Percentiles rank a stretch among this genome's conserved stretches.
Evolutionary conservation across 2,113 vertebrate genomes (phyloP).

Genomic region (Cyanistes caeruleus): DNA sequence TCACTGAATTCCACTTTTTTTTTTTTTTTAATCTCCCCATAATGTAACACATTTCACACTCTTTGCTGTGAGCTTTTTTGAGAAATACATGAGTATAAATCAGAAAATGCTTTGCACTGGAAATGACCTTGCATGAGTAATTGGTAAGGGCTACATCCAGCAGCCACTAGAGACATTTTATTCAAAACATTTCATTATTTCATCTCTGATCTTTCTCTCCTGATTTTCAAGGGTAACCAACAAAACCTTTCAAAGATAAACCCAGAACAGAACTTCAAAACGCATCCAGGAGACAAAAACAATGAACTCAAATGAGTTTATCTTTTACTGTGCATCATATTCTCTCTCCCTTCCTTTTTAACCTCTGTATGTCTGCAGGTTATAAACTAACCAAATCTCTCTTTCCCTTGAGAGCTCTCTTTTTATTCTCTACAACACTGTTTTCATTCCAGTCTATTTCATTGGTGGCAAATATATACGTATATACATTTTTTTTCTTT

Average conservation of each 20-base stretch:
- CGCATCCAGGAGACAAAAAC: not conserved
- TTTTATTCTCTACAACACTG: not conserved
- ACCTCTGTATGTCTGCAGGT: not conserved
- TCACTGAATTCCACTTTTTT: not conserved
- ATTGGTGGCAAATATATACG: not conserved
- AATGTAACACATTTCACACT: not conserved
- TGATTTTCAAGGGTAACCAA: not conserved
- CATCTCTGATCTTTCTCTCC: not conserved
- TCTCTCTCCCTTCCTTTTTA: not conserved
- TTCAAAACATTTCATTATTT: not conserved
- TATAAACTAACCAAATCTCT: not conserved
- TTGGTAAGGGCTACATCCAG: not conserved
- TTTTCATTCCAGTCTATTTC: not conserved
- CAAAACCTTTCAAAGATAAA: not conserved
- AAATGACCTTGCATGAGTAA: not conserved
- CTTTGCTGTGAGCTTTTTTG: not conserved
- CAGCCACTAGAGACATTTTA: not conserved
- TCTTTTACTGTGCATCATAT: not conserved
- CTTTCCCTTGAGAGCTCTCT: not conserved
- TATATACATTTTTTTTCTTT: not conserved
- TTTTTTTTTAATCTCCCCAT: no score
- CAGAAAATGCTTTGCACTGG: not conserved
- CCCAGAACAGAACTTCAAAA: not conserved
- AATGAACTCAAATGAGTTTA: not conserved
- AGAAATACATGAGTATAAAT: not conserved